phyloP scores from a whole-genome alignment of 1,140 invertebrate species.

The Papilio xuthus region DNA sequence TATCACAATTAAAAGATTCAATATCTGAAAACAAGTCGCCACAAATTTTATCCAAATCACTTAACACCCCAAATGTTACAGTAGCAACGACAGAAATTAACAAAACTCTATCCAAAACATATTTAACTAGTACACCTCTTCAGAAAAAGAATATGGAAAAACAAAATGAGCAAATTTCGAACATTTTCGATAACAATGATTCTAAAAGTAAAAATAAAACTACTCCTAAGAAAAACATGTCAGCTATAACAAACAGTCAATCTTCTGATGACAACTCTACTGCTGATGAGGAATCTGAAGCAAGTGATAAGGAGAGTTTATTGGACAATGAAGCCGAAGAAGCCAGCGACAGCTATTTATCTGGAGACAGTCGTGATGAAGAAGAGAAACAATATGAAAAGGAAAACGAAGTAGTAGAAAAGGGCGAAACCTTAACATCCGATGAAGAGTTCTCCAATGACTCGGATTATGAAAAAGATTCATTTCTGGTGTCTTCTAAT shows the following conservation, averaged over 20 bases:
- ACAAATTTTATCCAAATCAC: slow-evolving; percentile 46
- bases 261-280: slow-evolving; percentile 39
- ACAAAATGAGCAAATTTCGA: slow-evolving; percentile 59
- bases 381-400: slow-evolving; percentile 63
- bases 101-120: slow-evolving; percentile 51
- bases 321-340: slow-evolving; percentile 69
- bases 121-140: slow-evolving; percentile 63
- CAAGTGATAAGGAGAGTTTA: slow-evolving; percentile 50
- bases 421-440: slow-evolving; percentile 69
- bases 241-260: slow-evolving; percentile 42
- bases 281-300: slow-evolving; percentile 53
- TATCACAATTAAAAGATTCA: slow-evolving; percentile 56
- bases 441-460: slow-evolving; percentile 68
- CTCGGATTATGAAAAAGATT: slow-evolving; percentile 75
- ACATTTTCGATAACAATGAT: slow-evolving; percentile 53
- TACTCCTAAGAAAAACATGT: slow-evolving; percentile 40
- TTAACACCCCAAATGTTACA: slow-evolving; percentile 38
- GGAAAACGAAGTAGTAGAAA: slow-evolving; percentile 69
- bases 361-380: slow-evolving; percentile 72
- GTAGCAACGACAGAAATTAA: slow-evolving; percentile 41
- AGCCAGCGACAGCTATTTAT: slow-evolving; percentile 71
- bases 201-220: slow-evolving; percentile 43
- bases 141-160: slow-evolving; percentile 64
- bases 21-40: slow-evolving; percentile 45
- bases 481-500: slow-evolving; percentile 73